These are phyloP conservation scores for Oryzias celebensis DNA, from an alignment of 2,113 vertebrate species.

Conservation along the genomic window DNA sequence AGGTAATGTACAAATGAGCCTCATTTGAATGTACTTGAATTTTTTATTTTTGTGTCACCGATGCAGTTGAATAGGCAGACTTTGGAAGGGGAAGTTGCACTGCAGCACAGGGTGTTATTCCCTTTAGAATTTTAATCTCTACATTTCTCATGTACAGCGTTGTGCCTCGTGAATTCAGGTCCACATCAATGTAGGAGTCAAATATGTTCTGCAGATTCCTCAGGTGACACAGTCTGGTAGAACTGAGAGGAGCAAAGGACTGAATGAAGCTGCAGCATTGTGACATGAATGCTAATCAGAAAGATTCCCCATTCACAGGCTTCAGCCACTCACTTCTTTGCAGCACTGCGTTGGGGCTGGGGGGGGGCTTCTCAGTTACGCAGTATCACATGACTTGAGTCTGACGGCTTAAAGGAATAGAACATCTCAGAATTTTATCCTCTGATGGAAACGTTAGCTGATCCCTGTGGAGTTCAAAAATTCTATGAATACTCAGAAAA, in stretches of 20 bases:
- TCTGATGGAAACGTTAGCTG: constrained; percentile 7
- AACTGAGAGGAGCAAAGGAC: constrained; percentile 3
- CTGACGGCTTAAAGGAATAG: constrained; percentile 41
- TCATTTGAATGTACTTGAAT: constrained; percentile 67
- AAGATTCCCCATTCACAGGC: constrained; percentile 57
- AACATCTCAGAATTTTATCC: constrained; percentile 18
- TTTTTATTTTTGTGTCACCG: constrained; percentile 27
- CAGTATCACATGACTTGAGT: constrained; percentile 30
- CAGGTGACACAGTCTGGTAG: constrained; percentile 35
- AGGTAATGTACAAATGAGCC: constrained; percentile 29
- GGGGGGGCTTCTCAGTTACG: constrained; percentile 18
- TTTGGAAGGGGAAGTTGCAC: neutral
- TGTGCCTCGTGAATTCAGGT: constrained; percentile 54
- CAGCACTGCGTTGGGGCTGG: constrained; percentile 7
- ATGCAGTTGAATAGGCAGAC: constrained; percentile 7
- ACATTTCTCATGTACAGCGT: constrained; percentile 34
- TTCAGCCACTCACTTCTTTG: constrained; percentile 59
- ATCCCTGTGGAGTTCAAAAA: too few relatives aligned
- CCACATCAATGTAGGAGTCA: neutral
- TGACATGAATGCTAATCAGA: constrained; percentile 66
- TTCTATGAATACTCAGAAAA: constrained; percentile 27
- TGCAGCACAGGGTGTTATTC: constrained; percentile 8
- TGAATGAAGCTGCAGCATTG: constrained; percentile 67
- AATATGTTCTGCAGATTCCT: constrained; percentile 15
- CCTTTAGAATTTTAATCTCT: constrained; percentile 1